Percentiles rank a stretch among this genome's conserved stretches.
phyloP scores from a whole-genome alignment of 2,113 vertebrate species.

The Riparia riparia region DNA sequence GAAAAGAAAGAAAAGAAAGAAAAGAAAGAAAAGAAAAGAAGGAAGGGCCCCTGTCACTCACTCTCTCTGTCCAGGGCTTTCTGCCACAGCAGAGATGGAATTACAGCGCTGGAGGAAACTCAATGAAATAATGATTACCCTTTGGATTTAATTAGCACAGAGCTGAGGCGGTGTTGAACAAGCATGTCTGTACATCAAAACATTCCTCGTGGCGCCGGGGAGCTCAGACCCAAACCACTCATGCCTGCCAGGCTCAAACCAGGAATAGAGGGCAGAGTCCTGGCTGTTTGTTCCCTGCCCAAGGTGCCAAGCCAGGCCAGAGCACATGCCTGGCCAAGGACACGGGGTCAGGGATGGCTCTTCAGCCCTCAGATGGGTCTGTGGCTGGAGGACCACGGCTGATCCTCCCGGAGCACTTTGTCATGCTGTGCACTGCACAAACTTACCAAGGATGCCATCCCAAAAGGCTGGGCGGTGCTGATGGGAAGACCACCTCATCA shows the following conservation, averaged over 20 bases:
- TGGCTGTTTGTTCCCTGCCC: neutral
- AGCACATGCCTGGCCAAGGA: fast-evolving
- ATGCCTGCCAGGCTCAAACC: neutral
- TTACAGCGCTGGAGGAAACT: constrained; percentile 25
- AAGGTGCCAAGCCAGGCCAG: neutral
- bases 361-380: neutral
- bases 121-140: constrained; percentile 61
- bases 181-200: neutral
- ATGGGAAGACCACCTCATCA: neutral
- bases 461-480: neutral
- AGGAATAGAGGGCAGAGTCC: neutral
- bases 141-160: constrained; percentile 48
- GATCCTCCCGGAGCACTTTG: neutral
- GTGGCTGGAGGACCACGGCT: fast-evolving
- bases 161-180: neutral
- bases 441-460: neutral
- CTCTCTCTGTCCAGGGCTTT: neutral
- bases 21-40: neutral
- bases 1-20: too few species aligned
- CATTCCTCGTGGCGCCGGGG: fast-evolving
- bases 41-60: neutral
- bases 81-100: constrained; percentile 39
- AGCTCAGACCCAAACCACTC: neutral
- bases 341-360: neutral
- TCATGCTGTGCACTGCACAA: neutral